Conservation (phyloP, 2,113 vertebrate genomes). For the Carlito syrichta region DNA sequence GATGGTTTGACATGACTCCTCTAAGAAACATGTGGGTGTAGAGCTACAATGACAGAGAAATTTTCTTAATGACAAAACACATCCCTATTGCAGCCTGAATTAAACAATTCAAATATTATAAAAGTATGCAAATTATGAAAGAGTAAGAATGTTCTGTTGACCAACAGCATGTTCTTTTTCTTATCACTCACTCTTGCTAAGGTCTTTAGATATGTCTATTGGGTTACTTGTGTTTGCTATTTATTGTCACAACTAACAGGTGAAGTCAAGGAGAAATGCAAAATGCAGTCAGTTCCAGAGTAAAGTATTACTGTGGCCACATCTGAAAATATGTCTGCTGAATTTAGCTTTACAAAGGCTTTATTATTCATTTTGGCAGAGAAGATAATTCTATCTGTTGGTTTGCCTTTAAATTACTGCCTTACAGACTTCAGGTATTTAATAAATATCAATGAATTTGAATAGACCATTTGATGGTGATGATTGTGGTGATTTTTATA, state of each 20-base stretch:
- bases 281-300: background rate
- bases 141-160: background rate
- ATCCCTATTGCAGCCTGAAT: background rate
- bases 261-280: background rate
- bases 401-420: background rate
- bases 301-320: background rate
- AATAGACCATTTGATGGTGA: background rate
- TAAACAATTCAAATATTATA: background rate
- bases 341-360: background rate
- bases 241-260: background rate
- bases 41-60: background rate
- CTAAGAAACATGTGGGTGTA: background rate
- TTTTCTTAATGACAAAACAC: background rate
- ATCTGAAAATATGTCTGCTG: background rate
- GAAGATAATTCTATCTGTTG: background rate
- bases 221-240: background rate
- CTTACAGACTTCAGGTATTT: background rate
- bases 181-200: background rate
- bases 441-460: constrained; percentile 33
- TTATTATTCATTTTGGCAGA: background rate
- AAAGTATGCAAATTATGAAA: background rate
- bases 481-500: background rate
- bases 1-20: background rate
- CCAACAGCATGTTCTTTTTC: background rate
- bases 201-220: background rate